phyloP scores from a whole-genome alignment of 1,140 invertebrate species.

The Diachasmimorpha longicaudata region DNA sequence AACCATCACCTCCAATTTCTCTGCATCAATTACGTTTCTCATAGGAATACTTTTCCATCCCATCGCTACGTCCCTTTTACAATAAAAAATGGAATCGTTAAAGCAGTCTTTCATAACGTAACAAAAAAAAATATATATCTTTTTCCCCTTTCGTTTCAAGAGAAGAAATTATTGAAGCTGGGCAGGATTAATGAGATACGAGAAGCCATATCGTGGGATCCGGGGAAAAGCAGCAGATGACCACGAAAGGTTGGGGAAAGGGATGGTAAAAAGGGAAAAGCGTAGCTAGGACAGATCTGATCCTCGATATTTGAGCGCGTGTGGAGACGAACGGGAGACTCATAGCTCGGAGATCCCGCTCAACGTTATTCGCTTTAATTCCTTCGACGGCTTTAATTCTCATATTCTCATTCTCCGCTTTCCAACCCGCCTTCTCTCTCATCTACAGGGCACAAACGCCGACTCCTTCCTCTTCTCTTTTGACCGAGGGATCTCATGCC shows the following conservation, averaged over 20 bases:
- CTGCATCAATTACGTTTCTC: background rate
- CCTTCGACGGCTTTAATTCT: constrained; percentile 63
- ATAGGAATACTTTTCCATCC: background rate
- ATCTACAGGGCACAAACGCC: constrained; percentile 29
- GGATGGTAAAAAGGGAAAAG: constrained; percentile 6
- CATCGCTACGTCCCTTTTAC: background rate
- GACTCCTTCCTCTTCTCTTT: constrained; percentile 16
- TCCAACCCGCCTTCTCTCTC: constrained; percentile 32
- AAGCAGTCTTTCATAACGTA: background rate
- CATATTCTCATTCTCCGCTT: constrained; percentile 59
- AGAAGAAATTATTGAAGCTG: constrained; percentile 30
- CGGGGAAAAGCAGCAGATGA: constrained; percentile 14
- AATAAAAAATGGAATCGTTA: background rate
- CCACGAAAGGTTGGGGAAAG: constrained; percentile 11
- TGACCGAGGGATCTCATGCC: background rate
- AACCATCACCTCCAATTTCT: too few species aligned
- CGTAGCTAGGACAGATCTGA: constrained; percentile 42
- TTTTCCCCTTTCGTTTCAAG: constrained; percentile 5
- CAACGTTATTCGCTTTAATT: constrained; percentile 61
- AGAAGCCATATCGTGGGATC: constrained; percentile 37
- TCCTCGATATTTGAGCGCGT: constrained; percentile 49
- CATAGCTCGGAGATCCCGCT: constrained; percentile 14
- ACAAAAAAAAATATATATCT: constrained; percentile 3
- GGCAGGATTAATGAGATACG: constrained; percentile 53
- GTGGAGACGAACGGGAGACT: constrained; percentile 19